These are phyloP conservation scores for Parazoanthus darwini DNA, from an alignment of 92 coral and sea anemone species.

Conservation along the genomic window DNA sequence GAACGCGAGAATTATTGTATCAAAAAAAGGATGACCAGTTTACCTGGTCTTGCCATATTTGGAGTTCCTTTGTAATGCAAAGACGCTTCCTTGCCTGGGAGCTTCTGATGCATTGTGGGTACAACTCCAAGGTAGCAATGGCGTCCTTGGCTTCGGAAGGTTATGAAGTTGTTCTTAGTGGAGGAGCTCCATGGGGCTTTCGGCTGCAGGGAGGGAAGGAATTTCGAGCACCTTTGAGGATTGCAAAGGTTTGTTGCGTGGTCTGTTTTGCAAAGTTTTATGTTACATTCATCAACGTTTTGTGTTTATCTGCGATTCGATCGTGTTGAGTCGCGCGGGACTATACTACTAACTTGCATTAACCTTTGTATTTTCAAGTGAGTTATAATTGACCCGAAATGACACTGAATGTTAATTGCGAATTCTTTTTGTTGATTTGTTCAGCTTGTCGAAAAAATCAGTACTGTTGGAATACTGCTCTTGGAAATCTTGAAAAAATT, in stretches of 20 bases:
- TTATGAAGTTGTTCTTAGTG: slow-evolving; percentile 83
- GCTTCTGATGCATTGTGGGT: slow-evolving; percentile 67
- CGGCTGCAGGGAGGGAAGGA: slow-evolving; percentile 96
- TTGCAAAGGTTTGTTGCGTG: slow-evolving; percentile 84
- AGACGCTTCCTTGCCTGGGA: not conserved
- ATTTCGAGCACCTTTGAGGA: slow-evolving; percentile 93
- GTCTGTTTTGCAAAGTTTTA: slow-evolving; percentile 4
- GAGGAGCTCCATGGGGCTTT: slow-evolving; percentile 99
- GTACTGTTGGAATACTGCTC: not conserved
- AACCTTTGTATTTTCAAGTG: not conserved
- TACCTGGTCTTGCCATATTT: no score
- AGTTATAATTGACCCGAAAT: slow-evolving; percentile 15
- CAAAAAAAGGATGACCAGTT: no score
- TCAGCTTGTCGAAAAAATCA: not conserved
- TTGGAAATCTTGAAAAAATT: not conserved
- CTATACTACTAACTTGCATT: not conserved
- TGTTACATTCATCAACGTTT: not conserved
- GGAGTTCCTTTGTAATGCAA: no score
- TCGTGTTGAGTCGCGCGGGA: not conserved
- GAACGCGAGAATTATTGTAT: no score
- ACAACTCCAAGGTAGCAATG: slow-evolving; percentile 57
- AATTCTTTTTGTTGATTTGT: not conserved
- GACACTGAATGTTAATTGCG: slow-evolving; percentile 30
- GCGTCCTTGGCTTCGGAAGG: slow-evolving; percentile 91
- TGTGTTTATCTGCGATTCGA: not conserved